Evolutionary conservation across 1,140 invertebrate species (phyloP).

Genomic region (Oncopeltus fasciatus): DNA sequence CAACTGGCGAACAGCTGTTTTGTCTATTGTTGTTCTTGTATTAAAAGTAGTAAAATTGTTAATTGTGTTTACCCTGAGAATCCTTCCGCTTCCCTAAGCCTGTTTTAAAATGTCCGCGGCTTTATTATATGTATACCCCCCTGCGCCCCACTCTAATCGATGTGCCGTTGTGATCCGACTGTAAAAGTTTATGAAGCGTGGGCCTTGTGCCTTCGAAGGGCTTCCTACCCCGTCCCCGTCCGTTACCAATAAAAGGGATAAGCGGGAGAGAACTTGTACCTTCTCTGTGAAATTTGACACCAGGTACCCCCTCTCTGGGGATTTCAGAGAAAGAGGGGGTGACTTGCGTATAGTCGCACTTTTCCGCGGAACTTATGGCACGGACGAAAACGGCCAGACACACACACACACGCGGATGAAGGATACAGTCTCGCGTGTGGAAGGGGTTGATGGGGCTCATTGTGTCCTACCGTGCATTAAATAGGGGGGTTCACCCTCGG

Average conservation of each 20-base stretch:
- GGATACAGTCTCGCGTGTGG: too few relatives aligned
- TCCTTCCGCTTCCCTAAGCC: not conserved
- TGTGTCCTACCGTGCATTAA: not conserved
- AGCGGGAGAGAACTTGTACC: not conserved
- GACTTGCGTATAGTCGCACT: conserved; percentile 6
- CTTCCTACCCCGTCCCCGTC: not conserved
- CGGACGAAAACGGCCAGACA: too few relatives aligned
- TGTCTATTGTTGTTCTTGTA: too few relatives aligned
- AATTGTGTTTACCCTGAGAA: not conserved
- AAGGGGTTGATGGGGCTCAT: not conserved
- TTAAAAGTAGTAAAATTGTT: too few relatives aligned
- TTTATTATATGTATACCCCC: too few relatives aligned
- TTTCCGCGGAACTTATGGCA: too few relatives aligned
- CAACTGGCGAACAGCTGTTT: too few relatives aligned
- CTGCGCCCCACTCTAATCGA: too few relatives aligned
- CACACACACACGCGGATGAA: too few relatives aligned
- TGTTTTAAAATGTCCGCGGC: too few relatives aligned
- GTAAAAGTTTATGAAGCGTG: not conserved
- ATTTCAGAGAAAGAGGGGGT: not conserved
- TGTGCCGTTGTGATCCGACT: too few relatives aligned
- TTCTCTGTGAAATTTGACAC: not conserved
- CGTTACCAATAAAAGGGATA: not conserved
- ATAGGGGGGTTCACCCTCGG: not conserved
- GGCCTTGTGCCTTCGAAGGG: not conserved
- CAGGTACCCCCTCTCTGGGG: not conserved